These are phyloP conservation scores for Channallabes apus DNA, from an alignment of 2,797 vertebrate species.

Conservation along the genomic window DNA sequence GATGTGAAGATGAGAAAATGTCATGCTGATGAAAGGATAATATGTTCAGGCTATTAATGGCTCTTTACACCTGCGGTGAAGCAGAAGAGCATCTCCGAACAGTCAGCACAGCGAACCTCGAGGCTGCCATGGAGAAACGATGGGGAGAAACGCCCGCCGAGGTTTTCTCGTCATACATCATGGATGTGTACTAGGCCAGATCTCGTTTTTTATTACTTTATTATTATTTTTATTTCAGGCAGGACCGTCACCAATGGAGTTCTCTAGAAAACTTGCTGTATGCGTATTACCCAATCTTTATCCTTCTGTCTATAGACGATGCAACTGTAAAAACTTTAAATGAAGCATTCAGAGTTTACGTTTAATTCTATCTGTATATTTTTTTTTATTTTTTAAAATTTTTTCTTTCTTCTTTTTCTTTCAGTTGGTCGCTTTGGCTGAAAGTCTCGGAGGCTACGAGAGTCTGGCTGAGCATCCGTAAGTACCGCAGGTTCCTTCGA, in stretches of 20 bases:
- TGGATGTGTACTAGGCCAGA: background rate
- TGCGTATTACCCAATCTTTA: background rate
- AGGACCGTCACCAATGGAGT: background rate
- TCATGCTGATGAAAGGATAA: background rate
- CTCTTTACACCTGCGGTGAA: background rate
- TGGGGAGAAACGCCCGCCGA: background rate
- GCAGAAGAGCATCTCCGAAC: background rate
- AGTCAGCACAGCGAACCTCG: background rate
- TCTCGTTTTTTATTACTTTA: background rate
- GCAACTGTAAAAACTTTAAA: background rate
- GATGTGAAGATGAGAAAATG: too few relatives aligned
- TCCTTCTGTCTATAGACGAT: background rate
- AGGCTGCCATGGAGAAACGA: background rate
- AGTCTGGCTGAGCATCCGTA: conserved; percentile 96
- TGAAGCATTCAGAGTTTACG: background rate
- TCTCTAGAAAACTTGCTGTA: background rate
- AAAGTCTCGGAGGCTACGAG: conserved; percentile 93
- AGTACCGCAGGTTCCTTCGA: conserved; percentile 65
- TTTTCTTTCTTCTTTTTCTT: conserved; percentile 34
- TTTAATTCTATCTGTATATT: background rate
- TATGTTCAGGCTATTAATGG: background rate
- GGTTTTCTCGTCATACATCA: background rate
- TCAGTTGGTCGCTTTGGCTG: conserved; percentile 84
- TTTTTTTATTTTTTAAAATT: background rate
- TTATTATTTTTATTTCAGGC: background rate